A percentile compares a stretch with the other conserved stretches of the same genome.
phyloP scores from a whole-genome alignment of 1,140 invertebrate species.

The Solenopsis invicta region DNA sequence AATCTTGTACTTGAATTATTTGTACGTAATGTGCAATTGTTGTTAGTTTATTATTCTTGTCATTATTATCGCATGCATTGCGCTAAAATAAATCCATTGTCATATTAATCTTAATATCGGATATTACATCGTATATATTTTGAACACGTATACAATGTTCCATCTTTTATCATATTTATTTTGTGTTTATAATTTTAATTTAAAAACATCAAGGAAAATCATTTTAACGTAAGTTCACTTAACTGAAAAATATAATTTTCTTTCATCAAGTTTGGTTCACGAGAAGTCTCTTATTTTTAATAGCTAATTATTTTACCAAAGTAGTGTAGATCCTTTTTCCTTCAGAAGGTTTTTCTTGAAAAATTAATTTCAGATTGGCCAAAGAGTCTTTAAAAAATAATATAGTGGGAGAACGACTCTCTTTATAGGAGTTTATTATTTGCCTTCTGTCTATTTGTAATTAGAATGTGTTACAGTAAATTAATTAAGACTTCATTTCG shows the following conservation, averaged over 20 bases:
- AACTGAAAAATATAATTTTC: neutral
- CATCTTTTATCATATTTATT: conserved; percentile 20
- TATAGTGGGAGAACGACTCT: neutral
- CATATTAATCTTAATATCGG: conserved; percentile 17
- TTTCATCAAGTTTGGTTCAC: neutral
- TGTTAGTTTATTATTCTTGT: conserved; percentile 19
- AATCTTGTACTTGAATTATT: neutral
- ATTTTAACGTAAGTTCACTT: conserved; percentile 6
- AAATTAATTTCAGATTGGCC: neutral
- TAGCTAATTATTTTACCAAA: neutral
- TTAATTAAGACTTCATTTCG: conserved; percentile 31
- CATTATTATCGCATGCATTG: neutral
- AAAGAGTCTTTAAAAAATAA: neutral
- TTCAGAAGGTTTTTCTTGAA: neutral
- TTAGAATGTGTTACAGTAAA: conserved; percentile 22
- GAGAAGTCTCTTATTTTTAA: neutral
- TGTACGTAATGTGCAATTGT: neutral
- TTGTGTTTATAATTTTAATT: conserved; percentile 18
- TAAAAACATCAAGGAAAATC: neutral
- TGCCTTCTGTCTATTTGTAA: neutral
- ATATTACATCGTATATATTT: conserved; percentile 8
- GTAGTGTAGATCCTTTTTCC: neutral
- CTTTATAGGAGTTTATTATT: neutral
- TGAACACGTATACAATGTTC: neutral
- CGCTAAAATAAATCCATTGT: neutral